phyloP scores from a whole-genome alignment of 2,113 vertebrate species.

The Rousettus leschenaultii region DNA sequence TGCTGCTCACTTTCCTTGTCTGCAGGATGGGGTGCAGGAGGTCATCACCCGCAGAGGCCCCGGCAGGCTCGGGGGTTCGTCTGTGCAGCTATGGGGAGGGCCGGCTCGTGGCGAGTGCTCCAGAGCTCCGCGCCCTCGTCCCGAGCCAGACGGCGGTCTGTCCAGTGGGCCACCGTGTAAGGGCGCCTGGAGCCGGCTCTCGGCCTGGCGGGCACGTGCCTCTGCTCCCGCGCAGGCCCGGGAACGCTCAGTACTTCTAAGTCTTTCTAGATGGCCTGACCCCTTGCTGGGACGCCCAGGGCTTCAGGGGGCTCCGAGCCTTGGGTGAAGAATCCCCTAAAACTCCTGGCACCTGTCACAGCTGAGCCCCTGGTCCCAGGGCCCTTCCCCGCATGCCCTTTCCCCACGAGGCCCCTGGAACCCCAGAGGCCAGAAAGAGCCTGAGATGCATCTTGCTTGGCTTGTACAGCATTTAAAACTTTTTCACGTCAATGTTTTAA shows the following conservation, averaged over 20 bases:
- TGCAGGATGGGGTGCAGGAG: neutral
- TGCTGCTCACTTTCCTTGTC: neutral
- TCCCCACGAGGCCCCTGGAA: neutral
- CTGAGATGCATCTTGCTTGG: neutral
- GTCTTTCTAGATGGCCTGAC: neutral
- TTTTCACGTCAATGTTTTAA: neutral
- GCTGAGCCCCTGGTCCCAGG: neutral
- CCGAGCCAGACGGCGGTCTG: neutral
- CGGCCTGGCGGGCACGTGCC: fast-evolving
- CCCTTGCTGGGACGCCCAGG: neutral
- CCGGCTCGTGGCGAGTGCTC: neutral
- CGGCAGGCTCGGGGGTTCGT: neutral
- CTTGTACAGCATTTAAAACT: neutral
- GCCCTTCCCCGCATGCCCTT: neutral
- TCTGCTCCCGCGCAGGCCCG: neutral
- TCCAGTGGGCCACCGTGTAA: fast-evolving
- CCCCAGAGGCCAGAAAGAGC: neutral
- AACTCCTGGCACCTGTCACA: neutral
- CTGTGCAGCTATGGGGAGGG: no score
- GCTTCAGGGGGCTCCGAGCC: neutral
- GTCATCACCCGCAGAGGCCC: neutral
- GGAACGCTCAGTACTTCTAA: neutral
- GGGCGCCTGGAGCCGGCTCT: neutral
- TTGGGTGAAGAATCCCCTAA: neutral
- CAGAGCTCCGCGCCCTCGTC: no score